phyloP scores from a whole-genome alignment of 23 tunicate species.

The Styela plicata region DNA sequence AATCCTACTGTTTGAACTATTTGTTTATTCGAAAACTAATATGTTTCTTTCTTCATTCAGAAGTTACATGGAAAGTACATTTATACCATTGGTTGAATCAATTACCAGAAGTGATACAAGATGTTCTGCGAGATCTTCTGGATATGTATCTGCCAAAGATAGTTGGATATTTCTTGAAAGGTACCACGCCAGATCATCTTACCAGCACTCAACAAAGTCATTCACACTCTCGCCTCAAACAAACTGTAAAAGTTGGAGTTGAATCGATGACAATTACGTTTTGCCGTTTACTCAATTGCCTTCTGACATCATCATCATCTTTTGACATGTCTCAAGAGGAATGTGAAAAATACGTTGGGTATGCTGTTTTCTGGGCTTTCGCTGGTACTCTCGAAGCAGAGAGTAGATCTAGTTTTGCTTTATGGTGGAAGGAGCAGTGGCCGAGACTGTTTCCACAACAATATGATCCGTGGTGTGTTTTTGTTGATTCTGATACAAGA shows the following conservation, averaged over 20 bases:
- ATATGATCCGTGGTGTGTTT: constrained; percentile 64
- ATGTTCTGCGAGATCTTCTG: constrained; percentile 13
- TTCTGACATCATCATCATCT: constrained; percentile 35
- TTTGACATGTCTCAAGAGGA: constrained; percentile 37
- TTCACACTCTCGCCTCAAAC: constrained; percentile 41
- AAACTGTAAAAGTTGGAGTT: constrained; percentile 32
- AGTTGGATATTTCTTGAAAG: constrained; percentile 31
- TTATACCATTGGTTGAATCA: constrained; percentile 62
- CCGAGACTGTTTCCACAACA: constrained; percentile 57
- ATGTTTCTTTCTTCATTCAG: constrained; percentile 28
- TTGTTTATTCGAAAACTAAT: no score
- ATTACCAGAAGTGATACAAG: constrained; percentile 34
- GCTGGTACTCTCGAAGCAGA: constrained; percentile 82
- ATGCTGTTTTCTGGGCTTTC: constrained; percentile 87
- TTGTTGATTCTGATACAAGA: constrained; percentile 62
- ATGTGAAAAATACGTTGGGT: constrained; percentile 62
- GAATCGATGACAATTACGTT: constrained; percentile 84
- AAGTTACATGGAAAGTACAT: constrained; percentile 72
- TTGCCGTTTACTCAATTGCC: constrained; percentile 66
- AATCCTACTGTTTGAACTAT: no score
- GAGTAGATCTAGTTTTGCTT: constrained; percentile 46
- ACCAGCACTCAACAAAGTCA: constrained; percentile 13
- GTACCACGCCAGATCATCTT: constrained; percentile 57
- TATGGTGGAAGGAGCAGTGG: constrained; percentile 87
- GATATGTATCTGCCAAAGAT: constrained; percentile 45